phyloP scores from a whole-genome alignment of 1,140 invertebrate species.

The Hesperophylax magnus region DNA sequence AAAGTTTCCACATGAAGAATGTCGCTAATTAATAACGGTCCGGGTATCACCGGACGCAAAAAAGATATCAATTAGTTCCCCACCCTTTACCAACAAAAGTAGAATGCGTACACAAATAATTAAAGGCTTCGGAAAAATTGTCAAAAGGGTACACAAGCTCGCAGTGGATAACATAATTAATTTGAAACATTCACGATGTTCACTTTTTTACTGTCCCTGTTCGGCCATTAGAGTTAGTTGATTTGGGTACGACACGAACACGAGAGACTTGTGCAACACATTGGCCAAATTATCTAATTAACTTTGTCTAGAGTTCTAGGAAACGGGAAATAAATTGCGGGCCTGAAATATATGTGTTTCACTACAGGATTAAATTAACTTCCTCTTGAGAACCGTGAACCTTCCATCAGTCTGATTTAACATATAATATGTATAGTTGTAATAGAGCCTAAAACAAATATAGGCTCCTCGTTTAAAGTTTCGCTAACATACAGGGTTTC shows the following conservation, averaged over 20 bases:
- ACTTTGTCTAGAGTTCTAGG: neutral
- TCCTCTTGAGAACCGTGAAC: neutral
- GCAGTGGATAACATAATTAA: slow-evolving; percentile 35
- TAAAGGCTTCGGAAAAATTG: slow-evolving; percentile 20
- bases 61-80: no score
- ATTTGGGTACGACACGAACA: slow-evolving; percentile 29
- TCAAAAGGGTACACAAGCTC: neutral
- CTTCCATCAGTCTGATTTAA: no score
- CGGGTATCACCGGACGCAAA: no score
- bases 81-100: neutral
- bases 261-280: slow-evolving; percentile 17
- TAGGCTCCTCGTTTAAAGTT: no score
- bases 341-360: neutral
- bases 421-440: no score
- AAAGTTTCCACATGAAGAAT: neutral
- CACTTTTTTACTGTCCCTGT: neutral
- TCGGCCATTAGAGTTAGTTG: slow-evolving; percentile 16
- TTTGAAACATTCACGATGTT: slow-evolving; percentile 24
- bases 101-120: neutral
- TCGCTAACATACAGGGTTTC: no score
- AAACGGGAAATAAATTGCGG: slow-evolving; percentile 12
- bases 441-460: no score
- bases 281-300: slow-evolving; percentile 23
- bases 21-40: slow-evolving; percentile 1
- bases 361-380: neutral